Percentiles rank a stretch among this genome's conserved stretches.
phyloP scores from a whole-genome alignment of 1,140 invertebrate species.

The Medauroidea extradentata region DNA sequence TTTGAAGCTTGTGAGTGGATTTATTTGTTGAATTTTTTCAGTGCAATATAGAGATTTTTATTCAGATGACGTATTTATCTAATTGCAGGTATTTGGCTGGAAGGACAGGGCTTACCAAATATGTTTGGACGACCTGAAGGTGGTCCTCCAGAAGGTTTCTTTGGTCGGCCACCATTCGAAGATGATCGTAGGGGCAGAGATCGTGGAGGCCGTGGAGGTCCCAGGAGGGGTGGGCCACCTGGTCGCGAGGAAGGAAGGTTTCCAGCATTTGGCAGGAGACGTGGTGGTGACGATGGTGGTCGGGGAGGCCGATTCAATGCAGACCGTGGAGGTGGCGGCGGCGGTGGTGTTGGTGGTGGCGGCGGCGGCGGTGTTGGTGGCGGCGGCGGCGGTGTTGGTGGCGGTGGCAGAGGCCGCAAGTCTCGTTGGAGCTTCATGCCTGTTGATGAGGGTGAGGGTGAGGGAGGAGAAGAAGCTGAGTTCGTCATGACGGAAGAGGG shows the following conservation, averaged over 20 bases:
- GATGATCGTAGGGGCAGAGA: slow-evolving; percentile 22
- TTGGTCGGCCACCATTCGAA: slow-evolving; percentile 41
- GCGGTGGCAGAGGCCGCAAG: not conserved
- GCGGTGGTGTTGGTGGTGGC: not conserved
- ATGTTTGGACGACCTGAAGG: slow-evolving; percentile 9
- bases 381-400: not conserved
- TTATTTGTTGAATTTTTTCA: too few relatives aligned
- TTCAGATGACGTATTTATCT: not conserved
- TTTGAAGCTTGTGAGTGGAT: too few relatives aligned
- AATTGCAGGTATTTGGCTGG: slow-evolving; percentile 26
- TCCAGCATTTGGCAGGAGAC: not conserved
- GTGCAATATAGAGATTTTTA: too few relatives aligned
- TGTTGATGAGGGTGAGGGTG: not conserved
- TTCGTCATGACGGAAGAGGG: slow-evolving; percentile 2
- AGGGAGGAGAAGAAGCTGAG: not conserved
- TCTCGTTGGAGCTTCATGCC: slow-evolving; percentile 14
- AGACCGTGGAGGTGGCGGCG: not conserved
- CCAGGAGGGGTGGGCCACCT: not conserved
- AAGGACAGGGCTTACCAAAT: slow-evolving; percentile 29
- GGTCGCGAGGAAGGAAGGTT: not conserved
- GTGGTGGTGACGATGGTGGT: not conserved
- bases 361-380: not conserved
- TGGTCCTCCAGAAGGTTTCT: slow-evolving; percentile 32
- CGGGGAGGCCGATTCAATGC: not conserved
- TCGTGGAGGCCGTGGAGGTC: not conserved